phyloP scores from a whole-genome alignment of 2,797 vertebrate genomes.

The Myiotriccus ornatus region DNA sequence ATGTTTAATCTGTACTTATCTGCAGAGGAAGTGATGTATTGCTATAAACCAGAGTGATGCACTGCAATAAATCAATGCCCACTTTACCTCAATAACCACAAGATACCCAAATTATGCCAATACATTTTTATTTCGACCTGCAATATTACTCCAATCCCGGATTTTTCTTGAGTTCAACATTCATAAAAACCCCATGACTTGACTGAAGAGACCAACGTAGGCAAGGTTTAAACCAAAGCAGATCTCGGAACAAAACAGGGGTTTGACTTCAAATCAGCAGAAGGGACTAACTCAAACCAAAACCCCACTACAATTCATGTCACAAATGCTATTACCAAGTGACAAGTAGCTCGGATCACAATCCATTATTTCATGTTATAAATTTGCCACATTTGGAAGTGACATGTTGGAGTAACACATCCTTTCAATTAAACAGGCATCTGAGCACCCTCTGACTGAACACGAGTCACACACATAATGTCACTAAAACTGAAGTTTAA shows the following conservation, averaged over 20 bases:
- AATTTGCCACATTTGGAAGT: constrained; percentile 8
- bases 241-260: neutral
- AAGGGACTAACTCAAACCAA: constrained; percentile 6
- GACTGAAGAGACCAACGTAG: neutral
- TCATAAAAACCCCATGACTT: neutral
- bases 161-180: neutral
- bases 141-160: neutral
- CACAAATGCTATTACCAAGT: neutral
- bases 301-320: neutral
- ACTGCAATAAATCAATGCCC: neutral
- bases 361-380: neutral
- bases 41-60: neutral
- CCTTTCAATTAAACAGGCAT: neutral
- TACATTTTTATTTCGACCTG: neutral
- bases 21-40: neutral
- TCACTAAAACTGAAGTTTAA: neutral
- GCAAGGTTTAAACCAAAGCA: neutral
- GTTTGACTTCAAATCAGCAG: neutral
- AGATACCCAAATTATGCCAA: neutral
- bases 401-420: neutral
- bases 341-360: neutral
- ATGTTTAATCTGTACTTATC: neutral
- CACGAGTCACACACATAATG: neutral
- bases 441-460: neutral
- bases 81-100: neutral